Conservation (phyloP, 2,888 invertebrate genomes). For the Agrochola circellaris region DNA sequence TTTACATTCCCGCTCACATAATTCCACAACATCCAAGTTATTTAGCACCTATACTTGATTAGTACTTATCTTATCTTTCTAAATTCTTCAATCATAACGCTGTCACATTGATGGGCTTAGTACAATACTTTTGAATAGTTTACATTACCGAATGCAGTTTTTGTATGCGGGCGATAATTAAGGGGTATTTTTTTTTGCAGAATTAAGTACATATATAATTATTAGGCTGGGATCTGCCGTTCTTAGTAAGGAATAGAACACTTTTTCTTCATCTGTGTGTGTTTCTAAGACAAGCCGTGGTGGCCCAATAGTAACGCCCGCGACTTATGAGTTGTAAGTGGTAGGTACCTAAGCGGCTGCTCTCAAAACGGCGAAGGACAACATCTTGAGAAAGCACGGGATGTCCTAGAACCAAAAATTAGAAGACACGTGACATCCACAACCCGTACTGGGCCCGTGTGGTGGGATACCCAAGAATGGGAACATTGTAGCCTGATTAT, state of each 20-base stretch:
- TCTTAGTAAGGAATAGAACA: neutral
- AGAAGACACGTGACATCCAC: neutral
- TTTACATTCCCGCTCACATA: constrained; percentile 1
- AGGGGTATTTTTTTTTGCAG: constrained; percentile 15
- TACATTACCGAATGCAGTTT: constrained; percentile 32
- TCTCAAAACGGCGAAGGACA: neutral
- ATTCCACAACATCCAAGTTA: constrained; percentile 19
- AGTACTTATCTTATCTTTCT: constrained; percentile 50
- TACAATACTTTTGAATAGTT: constrained; percentile 44
- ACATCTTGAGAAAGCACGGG: neutral
- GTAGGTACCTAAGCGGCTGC: too few species aligned
- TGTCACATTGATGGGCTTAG: constrained; percentile 53
- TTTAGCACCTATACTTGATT: constrained; percentile 26
- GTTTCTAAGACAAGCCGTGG: neutral
- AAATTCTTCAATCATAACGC: constrained; percentile 62
- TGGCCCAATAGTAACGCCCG: neutral
- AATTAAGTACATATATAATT: neutral
- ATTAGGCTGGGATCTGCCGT: neutral
- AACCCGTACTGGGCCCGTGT: neutral
- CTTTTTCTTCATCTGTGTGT: neutral
- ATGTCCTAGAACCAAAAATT: neutral
- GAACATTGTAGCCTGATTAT: neutral
- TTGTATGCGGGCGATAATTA: constrained; percentile 58
- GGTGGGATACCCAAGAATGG: neutral
- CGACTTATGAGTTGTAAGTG: neutral